These are phyloP conservation scores for Hypomecis punctinalis DNA, from an alignment of 2,888 invertebrate species.

Conservation along the genomic window DNA sequence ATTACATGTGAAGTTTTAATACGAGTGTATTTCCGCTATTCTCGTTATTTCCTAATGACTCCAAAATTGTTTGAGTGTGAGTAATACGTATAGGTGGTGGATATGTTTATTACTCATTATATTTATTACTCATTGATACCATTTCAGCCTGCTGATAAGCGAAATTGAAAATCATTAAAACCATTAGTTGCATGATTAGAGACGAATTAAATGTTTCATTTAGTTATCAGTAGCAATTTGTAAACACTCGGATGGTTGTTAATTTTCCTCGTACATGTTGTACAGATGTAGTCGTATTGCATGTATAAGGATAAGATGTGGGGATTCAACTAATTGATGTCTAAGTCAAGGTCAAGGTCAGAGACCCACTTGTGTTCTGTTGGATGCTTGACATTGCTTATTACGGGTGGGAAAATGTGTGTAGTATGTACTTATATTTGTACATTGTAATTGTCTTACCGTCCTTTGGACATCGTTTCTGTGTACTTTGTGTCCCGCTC, in stretches of 20 bases:
- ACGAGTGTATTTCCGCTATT: background rate
- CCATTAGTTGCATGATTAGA: background rate
- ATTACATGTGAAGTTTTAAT: background rate
- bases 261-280: background rate
- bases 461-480: too few species aligned
- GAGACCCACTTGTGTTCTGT: background rate
- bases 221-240: background rate
- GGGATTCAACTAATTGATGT: constrained; percentile 2
- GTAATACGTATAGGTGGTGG: background rate
- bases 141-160: constrained; percentile 4
- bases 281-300: background rate
- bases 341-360: constrained; percentile 9
- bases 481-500: too few species aligned
- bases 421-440: too few species aligned
- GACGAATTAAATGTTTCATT: background rate
- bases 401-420: too few species aligned
- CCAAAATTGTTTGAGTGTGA: background rate
- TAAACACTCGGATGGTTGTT: background rate
- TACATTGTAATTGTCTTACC: too few species aligned
- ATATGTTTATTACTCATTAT: background rate
- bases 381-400: too few species aligned
- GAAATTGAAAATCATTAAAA: background rate
- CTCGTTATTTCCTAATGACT: background rate
- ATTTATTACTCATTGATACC: background rate
- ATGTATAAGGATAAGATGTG: too few species aligned